Conservation (phyloP, 2,113 vertebrate species). For the Notechis scutatus region DNA sequence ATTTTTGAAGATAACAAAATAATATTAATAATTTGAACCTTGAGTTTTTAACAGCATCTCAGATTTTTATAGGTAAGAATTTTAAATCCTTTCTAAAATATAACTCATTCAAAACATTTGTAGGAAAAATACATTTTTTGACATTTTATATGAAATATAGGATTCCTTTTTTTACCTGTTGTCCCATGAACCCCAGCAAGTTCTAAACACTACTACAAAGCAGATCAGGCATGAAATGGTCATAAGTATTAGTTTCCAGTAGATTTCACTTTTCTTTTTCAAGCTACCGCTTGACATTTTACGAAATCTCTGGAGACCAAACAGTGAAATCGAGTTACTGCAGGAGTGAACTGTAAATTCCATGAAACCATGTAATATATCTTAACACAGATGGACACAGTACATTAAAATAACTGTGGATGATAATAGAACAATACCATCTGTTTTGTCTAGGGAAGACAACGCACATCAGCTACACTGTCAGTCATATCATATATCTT, state of each 20-base stretch:
- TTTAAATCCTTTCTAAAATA: slow-evolving; percentile 47
- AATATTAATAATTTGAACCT: slow-evolving; percentile 34
- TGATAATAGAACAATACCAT: slow-evolving; percentile 98
- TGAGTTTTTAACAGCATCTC: slow-evolving; percentile 47
- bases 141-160: slow-evolving; percentile 45
- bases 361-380: slow-evolving; percentile 98
- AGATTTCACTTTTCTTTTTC: slow-evolving; percentile 96
- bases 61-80: slow-evolving; percentile 33
- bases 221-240: slow-evolving; percentile 91
- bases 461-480: slow-evolving; percentile 89
- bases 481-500: slow-evolving; percentile 97
- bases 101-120: background rate
- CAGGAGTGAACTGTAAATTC: slow-evolving; percentile 98
- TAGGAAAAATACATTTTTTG: slow-evolving; percentile 23
- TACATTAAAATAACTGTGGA: slow-evolving; percentile 86
- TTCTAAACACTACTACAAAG: slow-evolving; percentile 78
- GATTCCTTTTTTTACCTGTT: slow-evolving; percentile 71
- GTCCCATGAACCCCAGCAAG: slow-evolving; percentile 68
- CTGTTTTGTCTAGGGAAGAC: slow-evolving; percentile 96
- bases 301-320: slow-evolving; percentile 90
- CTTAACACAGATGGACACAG: slow-evolving; percentile 98
- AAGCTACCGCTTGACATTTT: slow-evolving; percentile 99
- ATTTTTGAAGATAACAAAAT: slow-evolving; percentile 35
- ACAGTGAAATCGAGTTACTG: slow-evolving; percentile 97
- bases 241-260: slow-evolving; percentile 97